Percentiles rank a stretch among this genome's conserved stretches.
Evolutionary conservation across 2,888 invertebrate species (phyloP).

Genomic region (Drosophila mercatorum): DNA sequence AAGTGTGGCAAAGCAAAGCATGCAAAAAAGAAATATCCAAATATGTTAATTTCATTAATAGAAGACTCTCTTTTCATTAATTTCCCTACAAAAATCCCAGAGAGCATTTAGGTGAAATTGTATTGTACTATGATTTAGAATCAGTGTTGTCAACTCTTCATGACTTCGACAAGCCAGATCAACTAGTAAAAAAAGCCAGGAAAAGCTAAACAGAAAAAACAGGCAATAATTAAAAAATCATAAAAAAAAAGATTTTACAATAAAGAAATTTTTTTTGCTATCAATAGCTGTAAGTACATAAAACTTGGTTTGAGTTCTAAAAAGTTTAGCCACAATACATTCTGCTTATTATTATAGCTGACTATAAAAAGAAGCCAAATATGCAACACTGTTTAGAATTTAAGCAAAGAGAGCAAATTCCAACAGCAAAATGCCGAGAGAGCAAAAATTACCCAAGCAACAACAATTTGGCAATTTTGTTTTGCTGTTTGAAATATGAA

Average conservation of each 20-base stretch:
- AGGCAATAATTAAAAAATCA: no score
- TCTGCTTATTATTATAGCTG: no score
- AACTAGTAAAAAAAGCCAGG: no score
- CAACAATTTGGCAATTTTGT: neutral
- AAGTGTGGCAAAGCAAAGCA: neutral
- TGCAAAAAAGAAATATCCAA: neutral
- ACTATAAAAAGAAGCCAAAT: no score
- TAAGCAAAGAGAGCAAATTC: neutral
- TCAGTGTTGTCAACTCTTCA: no score
- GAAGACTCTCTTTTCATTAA: neutral
- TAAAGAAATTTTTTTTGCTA: no score
- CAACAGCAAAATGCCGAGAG: neutral
- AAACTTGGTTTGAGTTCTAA: no score
- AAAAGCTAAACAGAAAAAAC: no score
- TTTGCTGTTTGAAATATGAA: neutral
- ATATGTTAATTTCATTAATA: neutral
- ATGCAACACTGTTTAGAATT: neutral
- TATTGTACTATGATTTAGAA: neutral
- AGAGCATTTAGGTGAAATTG: neutral
- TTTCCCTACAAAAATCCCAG: neutral
- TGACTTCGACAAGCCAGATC: no score
- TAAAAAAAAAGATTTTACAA: no score
- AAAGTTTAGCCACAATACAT: no score
- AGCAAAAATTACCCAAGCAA: neutral
- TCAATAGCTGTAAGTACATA: no score